Conservation (phyloP, 1,140 invertebrate species). For the Aphelinus atriplicis region DNA sequence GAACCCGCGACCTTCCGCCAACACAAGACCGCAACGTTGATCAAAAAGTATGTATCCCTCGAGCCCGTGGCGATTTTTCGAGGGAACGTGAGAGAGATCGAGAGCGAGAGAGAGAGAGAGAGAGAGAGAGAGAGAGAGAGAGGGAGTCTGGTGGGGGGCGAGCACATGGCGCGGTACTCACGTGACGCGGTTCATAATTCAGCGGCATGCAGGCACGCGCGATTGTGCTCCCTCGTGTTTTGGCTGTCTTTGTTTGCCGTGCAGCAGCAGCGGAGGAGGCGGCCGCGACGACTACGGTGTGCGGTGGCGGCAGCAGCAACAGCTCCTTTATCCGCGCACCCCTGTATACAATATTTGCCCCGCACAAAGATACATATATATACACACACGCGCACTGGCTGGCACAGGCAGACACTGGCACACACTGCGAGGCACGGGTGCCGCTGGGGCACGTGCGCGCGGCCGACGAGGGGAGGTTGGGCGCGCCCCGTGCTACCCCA, state of each 20-base stretch:
- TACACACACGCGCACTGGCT: background rate
- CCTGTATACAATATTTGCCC: no score
- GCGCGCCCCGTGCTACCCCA: constrained; percentile 45
- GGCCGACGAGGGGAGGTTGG: background rate
- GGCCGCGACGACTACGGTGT: background rate
- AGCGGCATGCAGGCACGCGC: constrained; percentile 32
- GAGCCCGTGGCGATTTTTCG: no score
- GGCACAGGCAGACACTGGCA: constrained; percentile 19
- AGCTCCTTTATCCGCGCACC: no score
- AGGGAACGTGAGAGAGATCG: no score
- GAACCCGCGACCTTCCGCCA: no score
- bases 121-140: no score
- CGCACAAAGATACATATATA: constrained; percentile 4
- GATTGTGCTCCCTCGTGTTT: background rate
- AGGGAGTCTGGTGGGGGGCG: no score
- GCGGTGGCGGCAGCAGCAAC: no score
- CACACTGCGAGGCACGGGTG: background rate
- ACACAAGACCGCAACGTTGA: no score
- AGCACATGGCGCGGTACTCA: constrained; percentile 42
- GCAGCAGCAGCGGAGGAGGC: background rate
- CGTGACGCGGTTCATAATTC: constrained; percentile 50
- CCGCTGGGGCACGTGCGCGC: background rate
- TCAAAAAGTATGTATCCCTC: no score
- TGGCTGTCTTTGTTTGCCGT: background rate
- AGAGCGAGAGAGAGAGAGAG: background rate